Percentiles rank a stretch among this genome's conserved stretches.
These are phyloP conservation scores for Passer montanus DNA, from an alignment of 2,113 vertebrate genomes.

Conservation along the genomic window DNA sequence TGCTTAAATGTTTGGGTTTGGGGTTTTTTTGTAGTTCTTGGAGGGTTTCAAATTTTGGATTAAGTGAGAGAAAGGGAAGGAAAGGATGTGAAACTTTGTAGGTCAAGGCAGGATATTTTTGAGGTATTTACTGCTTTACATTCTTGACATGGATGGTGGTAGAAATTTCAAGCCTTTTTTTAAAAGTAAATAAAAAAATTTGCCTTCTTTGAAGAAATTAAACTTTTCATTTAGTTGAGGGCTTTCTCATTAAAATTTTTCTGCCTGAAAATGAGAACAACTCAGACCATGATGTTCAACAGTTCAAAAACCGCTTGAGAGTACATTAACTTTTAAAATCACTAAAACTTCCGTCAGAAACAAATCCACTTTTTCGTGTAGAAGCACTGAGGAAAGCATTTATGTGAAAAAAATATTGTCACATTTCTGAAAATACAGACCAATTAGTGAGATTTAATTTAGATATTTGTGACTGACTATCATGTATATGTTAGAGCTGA, in stretches of 20 bases:
- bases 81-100: not conserved
- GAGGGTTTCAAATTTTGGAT: not conserved
- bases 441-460: constrained; percentile 79
- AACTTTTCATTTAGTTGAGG: not conserved
- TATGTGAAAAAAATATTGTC: constrained; percentile 57
- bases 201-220: not conserved
- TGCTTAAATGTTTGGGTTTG: not conserved
- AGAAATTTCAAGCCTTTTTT: constrained; percentile 1
- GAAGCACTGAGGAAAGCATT: constrained; percentile 66
- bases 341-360: constrained; percentile 43
- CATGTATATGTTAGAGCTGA: constrained; percentile 61
- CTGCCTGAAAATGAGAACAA: not conserved
- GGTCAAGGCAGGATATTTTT: not conserved
- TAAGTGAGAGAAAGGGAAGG: not conserved
- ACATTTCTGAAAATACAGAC: constrained; percentile 73
- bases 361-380: constrained; percentile 20
- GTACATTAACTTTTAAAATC: constrained; percentile 58
- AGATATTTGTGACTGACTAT: constrained; percentile 65
- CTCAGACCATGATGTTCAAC: not conserved
- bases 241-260: not conserved
- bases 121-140: not conserved
- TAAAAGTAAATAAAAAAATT: not conserved
- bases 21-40: not conserved
- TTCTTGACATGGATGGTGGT: not conserved
- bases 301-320: constrained; percentile 29